A percentile compares a stretch with the other conserved stretches of the same genome.
Conservation (phyloP, 2,113 vertebrate genomes). For the Herpetotheres cachinnans region DNA sequence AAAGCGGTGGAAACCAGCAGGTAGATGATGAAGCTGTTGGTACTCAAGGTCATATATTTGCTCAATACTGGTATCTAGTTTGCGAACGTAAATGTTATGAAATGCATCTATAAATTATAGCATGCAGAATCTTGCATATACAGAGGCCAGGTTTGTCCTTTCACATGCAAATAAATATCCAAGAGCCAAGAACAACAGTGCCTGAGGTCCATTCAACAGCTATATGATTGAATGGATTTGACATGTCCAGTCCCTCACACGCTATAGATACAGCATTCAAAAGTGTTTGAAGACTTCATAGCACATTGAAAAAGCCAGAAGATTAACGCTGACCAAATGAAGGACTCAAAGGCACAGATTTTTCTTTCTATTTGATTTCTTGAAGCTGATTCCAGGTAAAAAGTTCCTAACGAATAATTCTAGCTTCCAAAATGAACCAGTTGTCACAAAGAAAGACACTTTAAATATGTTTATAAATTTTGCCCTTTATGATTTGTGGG, state of each 20-base stretch:
- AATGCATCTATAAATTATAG: neutral
- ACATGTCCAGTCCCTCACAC: neutral
- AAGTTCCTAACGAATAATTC: neutral
- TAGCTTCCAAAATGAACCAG: neutral
- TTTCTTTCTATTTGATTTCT: neutral
- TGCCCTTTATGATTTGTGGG: neutral
- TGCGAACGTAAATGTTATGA: neutral
- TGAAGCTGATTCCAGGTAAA: neutral
- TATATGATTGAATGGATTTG: neutral
- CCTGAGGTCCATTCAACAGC: neutral
- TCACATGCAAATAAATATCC: neutral
- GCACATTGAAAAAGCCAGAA: neutral
- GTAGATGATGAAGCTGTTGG: neutral
- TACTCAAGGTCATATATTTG: neutral
- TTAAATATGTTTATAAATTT: neutral
- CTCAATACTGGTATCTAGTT: neutral
- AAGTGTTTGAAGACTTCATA: neutral
- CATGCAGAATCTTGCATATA: neutral
- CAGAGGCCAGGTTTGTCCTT: neutral
- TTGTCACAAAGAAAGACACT: neutral
- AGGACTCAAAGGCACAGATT: neutral
- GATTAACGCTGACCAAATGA: neutral
- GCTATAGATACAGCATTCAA: neutral
- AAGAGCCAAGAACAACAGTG: neutral
- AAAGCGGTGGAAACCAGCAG: neutral